Base-by-base conservation (phyloP, 2,888 invertebrate species). In the Trachelus tabidus region DNA sequence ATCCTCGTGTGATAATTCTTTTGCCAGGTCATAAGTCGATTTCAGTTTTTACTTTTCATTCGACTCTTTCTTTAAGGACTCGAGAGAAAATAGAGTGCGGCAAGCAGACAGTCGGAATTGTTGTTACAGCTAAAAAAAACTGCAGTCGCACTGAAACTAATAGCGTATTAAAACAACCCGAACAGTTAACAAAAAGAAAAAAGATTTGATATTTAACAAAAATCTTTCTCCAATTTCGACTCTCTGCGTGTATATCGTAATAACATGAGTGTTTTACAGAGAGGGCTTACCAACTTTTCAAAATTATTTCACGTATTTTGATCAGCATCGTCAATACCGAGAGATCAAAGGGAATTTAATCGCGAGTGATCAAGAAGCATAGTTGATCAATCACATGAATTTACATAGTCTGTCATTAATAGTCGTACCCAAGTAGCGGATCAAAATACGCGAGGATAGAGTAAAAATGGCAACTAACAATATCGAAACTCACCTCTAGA, bases 401-500 rank as follows among this genome's bases (percentile, higher is more conserved):
- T 40, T 40, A 15, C 15, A 6, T 40, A 40, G 40, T 1, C 23
- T 9, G 12, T 35, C 40, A 9, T 23, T 56, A 56, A 6, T 6
- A 56, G 2, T 56, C 23, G 23, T 23, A 0, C 40, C 15, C 15
- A 23, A 12, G 37, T 9, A 9, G 9, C 56, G 9, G 56, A 56
- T 56, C 56, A 56, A 56, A 56, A 56, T 56, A 56, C 56, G 23
- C 56, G 23, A 56, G 23, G 9, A 56, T 56, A 56, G 6, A 56
- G 6, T 6, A 6, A 15, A 12, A 56, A 9, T 56, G 56, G 0
- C 23, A 9, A 56, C 2, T 23, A 56, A 56, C 56, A 9, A 23
- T 23, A 56, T 56, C 56, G 56, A 56, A 77, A 89, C 93, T 93
- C 92, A 97, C 97, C 98, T 94, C 98, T 94, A 35, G 98, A 98